Evolutionary conservation across 2,113 vertebrate species (phyloP).

Genomic region (Channa argus): DNA sequence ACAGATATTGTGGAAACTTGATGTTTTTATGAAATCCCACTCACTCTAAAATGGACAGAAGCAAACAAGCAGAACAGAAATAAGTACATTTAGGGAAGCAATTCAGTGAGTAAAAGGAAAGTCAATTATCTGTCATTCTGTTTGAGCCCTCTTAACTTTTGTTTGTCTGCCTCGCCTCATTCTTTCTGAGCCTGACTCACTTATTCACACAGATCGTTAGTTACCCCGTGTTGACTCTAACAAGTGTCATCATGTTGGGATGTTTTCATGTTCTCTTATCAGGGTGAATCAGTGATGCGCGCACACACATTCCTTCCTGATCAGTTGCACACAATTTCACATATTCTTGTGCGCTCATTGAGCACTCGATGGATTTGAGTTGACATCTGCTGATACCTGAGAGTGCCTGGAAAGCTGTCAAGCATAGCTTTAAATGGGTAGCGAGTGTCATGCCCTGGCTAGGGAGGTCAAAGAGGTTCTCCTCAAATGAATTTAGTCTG

Average conservation of each 20-base stretch:
- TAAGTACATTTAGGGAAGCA: neutral
- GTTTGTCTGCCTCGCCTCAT: slow-evolving; percentile 23
- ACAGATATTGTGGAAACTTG: too few species aligned
- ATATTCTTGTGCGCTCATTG: slow-evolving; percentile 4
- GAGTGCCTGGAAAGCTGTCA: slow-evolving; percentile 57
- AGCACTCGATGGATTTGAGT: slow-evolving; percentile 46
- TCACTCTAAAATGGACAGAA: neutral
- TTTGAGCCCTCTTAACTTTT: slow-evolving; percentile 13
- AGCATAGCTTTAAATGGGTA: slow-evolving; percentile 49
- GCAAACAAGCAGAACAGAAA: neutral
- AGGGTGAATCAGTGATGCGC: slow-evolving; percentile 34
- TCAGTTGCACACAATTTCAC: slow-evolving; percentile 25
- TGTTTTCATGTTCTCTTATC: slow-evolving; percentile 62
- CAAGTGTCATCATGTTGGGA: slow-evolving; percentile 65
- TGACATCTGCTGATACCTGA: slow-evolving; percentile 51
- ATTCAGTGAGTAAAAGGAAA: neutral
- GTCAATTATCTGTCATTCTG: neutral
- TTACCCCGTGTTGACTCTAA: slow-evolving; percentile 31
- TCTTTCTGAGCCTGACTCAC: slow-evolving; percentile 47
- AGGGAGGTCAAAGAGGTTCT: slow-evolving; percentile 24
- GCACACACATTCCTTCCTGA: slow-evolving; percentile 27
- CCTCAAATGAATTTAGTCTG: neutral
- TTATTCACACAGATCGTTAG: slow-evolving; percentile 24
- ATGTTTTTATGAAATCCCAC: too few species aligned
- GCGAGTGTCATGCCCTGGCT: slow-evolving; percentile 14